These are phyloP conservation scores for Hyperoodon ampullatus DNA, from an alignment of 2,113 vertebrate genomes.

Conservation along the genomic window DNA sequence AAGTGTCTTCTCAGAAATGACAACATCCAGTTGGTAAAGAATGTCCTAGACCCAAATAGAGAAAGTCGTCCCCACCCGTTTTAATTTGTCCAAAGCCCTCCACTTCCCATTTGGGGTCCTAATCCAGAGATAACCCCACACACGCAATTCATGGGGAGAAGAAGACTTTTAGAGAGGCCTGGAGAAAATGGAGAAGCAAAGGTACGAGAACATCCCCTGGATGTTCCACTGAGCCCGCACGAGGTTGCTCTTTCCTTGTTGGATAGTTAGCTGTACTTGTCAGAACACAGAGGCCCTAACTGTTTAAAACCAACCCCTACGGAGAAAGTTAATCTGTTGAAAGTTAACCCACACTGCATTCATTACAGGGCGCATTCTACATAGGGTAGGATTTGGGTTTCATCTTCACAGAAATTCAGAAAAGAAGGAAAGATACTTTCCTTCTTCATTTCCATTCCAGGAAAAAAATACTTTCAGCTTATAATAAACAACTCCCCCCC, in stretches of 20 bases:
- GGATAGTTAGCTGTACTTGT: rapidly evolving
- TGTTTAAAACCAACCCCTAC: not conserved
- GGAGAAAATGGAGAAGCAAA: not conserved
- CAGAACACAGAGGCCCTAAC: not conserved
- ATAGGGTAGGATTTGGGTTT: not conserved
- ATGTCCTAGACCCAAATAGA: not conserved
- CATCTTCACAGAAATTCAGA: not conserved
- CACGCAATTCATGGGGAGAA: not conserved
- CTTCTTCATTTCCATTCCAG: not conserved
- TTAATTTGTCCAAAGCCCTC: not conserved
- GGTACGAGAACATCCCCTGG: not conserved
- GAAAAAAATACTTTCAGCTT: not conserved
- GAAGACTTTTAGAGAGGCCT: not conserved
- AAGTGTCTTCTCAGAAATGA: not conserved
- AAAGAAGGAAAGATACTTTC: not conserved
- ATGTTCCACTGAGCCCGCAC: not conserved
- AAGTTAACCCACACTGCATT: not conserved
- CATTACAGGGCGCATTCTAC: not conserved
- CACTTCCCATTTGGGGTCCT: not conserved
- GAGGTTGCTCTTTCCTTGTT: not conserved
- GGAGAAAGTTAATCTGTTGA: not conserved
- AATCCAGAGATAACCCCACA: not conserved
- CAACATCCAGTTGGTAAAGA: not conserved
- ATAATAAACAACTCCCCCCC: not conserved
- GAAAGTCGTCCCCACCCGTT: not conserved